A percentile compares a stretch with the other conserved stretches of the same genome.
Conservation (phyloP, 2,797 vertebrate species). For the Cetoscarus ocellatus region DNA sequence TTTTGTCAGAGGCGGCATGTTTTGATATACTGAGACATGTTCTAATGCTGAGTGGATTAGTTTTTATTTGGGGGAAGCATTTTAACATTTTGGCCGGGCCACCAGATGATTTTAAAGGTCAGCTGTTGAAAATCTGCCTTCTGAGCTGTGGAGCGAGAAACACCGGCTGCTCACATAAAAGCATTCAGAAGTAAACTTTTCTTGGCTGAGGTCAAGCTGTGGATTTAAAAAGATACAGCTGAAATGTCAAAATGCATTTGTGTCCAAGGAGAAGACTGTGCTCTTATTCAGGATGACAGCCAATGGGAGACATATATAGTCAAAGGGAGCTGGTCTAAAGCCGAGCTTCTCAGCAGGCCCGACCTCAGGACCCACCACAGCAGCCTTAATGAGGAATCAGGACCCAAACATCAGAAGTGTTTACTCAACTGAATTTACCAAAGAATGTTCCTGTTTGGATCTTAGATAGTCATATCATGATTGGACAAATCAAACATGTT, state of each 20-base stretch:
- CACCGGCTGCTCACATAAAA: conserved; percentile 4
- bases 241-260: conserved; percentile 37
- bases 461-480: too few species aligned
- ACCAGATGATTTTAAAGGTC: conserved; percentile 43
- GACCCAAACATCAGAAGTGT: neutral
- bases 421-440: too few species aligned
- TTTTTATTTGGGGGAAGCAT: neutral
- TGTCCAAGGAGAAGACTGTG: neutral
- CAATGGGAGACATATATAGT: neutral
- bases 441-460: too few species aligned
- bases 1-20: neutral
- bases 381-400: too few species aligned
- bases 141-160: conserved; percentile 18
- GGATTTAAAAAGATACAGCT: conserved; percentile 4
- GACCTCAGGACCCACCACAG: too few species aligned
- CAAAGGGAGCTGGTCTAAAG: too few species aligned
- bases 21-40: neutral
- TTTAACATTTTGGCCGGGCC: conserved; percentile 20
- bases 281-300: neutral
- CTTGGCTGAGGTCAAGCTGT: neutral
- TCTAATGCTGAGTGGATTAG: neutral
- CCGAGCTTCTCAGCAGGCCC: too few species aligned
- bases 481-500: too few species aligned
- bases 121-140: conserved; percentile 22
- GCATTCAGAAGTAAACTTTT: conserved; percentile 22